Evolutionary conservation across 2,113 vertebrate species (phyloP).

Genomic region (Oreochromis niloticus): DNA sequence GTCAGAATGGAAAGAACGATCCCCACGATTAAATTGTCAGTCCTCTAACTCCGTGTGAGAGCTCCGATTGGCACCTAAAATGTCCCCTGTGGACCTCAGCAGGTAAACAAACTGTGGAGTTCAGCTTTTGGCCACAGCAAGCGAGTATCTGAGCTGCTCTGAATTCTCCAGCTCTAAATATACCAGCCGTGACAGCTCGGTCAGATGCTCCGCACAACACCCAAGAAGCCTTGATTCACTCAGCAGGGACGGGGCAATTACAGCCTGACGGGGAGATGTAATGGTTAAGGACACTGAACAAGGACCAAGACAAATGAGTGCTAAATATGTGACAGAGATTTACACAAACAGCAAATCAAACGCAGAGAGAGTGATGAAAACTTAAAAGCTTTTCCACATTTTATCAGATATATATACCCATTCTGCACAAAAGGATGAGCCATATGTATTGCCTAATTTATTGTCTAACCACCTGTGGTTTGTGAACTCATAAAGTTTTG

Average conservation of each 20-base stretch:
- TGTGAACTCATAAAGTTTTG: background rate
- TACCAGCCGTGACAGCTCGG: slow-evolving; percentile 43
- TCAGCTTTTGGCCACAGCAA: slow-evolving; percentile 34
- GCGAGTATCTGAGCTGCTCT: slow-evolving; percentile 30
- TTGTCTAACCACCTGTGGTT: background rate
- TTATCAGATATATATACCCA: background rate
- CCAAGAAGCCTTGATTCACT: slow-evolving; percentile 14
- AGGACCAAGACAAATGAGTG: background rate
- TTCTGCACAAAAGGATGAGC: background rate
- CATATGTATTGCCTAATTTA: background rate
- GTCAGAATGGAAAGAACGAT: slow-evolving; percentile 44
- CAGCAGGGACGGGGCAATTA: background rate
- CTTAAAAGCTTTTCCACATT: background rate
- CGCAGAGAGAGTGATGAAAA: background rate
- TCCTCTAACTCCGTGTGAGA: background rate
- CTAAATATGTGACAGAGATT: background rate
- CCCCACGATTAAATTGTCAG: background rate
- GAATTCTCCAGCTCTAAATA: slow-evolving; percentile 71
- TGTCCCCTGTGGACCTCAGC: background rate
- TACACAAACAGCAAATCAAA: background rate
- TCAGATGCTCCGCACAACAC: slow-evolving; percentile 44
- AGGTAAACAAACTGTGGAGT: slow-evolving; percentile 66
- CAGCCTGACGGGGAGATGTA: background rate
- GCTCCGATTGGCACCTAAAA: background rate
- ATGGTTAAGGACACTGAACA: background rate